These are phyloP conservation scores for Acanthopagrus latus DNA, from an alignment of 2,797 vertebrate genomes.

Conservation along the genomic window DNA sequence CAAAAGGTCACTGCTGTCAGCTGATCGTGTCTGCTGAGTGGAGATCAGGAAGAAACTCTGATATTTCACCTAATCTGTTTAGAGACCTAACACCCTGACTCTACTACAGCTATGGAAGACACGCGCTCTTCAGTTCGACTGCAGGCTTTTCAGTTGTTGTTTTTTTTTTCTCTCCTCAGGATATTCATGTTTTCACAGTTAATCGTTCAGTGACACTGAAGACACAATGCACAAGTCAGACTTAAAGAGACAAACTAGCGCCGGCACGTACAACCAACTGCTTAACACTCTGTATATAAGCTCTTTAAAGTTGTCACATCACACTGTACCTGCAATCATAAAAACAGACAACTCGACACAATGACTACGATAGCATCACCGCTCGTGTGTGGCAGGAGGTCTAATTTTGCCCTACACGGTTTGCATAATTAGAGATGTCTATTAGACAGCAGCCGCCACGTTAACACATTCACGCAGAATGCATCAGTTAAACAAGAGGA, in stretches of 20 bases:
- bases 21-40: slow-evolving; percentile 33
- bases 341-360: slow-evolving; percentile 51
- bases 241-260: slow-evolving; percentile 43
- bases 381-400: slow-evolving; percentile 60
- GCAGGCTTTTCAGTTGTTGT: slow-evolving; percentile 24
- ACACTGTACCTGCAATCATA: slow-evolving; percentile 60
- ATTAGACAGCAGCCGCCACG: slow-evolving; percentile 74
- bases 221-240: slow-evolving; percentile 39
- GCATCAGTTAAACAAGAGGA: slow-evolving; percentile 41
- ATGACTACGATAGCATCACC: slow-evolving; percentile 53
- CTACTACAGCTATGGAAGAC: slow-evolving; percentile 44
- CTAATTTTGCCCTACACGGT: slow-evolving; percentile 57
- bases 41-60: slow-evolving; percentile 31
- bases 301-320: slow-evolving; percentile 61
- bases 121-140: slow-evolving; percentile 6
- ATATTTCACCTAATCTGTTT: slow-evolving; percentile 43
- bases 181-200: slow-evolving; percentile 44
- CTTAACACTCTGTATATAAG: slow-evolving; percentile 55
- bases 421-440: slow-evolving; percentile 81
- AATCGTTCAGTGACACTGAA: slow-evolving; percentile 31
- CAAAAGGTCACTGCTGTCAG: slow-evolving; percentile 44
- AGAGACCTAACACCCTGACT: slow-evolving; percentile 8
- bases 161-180: slow-evolving; percentile 14
- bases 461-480: slow-evolving; percentile 64
- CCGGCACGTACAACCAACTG: slow-evolving; percentile 39